These are phyloP conservation scores for Coregonus clupeaformis DNA, from an alignment of 2,113 vertebrate species.

Conservation along the genomic window DNA sequence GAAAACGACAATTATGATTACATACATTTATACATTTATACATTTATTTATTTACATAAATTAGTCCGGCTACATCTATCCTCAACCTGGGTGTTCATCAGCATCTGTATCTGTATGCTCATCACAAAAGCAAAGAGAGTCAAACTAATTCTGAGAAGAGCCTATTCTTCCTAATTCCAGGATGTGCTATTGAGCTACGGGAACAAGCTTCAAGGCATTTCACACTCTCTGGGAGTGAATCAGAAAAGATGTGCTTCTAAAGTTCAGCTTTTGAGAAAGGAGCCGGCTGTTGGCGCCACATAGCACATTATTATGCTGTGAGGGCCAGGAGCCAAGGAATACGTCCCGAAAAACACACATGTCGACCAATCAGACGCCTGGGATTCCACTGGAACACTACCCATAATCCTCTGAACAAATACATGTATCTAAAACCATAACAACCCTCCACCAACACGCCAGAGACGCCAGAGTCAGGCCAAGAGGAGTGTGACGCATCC, in stretches of 20 bases:
- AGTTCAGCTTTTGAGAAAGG: background rate
- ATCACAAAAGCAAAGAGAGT: no score
- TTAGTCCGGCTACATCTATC: no score
- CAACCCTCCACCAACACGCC: constrained; percentile 54
- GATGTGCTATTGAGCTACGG: background rate
- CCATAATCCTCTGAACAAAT: constrained; percentile 68
- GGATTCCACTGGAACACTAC: constrained; percentile 62
- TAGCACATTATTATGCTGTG: constrained; percentile 36
- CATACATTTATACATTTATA: no score
- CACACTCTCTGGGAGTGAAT: background rate
- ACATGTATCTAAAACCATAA: constrained; percentile 68
- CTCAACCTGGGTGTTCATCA: no score
- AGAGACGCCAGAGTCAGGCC: background rate
- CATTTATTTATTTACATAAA: no score
- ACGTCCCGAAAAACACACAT: constrained; percentile 53
- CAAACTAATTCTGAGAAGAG: background rate
- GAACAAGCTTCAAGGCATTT: background rate
- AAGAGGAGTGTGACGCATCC: constrained; percentile 57
- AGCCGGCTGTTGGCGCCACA: constrained; percentile 13
- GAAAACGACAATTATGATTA: no score
- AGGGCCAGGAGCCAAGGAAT: constrained; percentile 50
- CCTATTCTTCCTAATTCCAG: background rate
- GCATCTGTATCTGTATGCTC: no score
- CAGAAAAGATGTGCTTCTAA: background rate
- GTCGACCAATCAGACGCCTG: constrained; percentile 48